phyloP scores from a whole-genome alignment of 2,113 vertebrate genomes.

The Mirounga angustirostris region DNA sequence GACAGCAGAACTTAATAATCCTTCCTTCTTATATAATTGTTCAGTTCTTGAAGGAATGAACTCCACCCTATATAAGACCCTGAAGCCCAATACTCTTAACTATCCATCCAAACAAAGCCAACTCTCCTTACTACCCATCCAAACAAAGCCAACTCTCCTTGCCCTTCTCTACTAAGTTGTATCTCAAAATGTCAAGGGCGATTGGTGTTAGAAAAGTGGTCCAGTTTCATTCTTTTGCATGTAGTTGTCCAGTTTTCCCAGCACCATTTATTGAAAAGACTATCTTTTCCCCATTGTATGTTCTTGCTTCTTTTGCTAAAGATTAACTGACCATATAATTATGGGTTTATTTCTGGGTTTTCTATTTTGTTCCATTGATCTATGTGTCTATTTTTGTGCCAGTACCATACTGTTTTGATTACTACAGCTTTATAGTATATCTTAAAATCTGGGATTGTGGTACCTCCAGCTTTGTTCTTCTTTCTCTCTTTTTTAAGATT shows the following conservation, averaged over 20 bases:
- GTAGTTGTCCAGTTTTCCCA: not conserved
- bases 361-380: not conserved
- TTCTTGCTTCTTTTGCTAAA: not conserved
- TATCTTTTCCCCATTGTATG: not conserved
- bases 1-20: not conserved
- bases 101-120: not conserved
- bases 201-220: not conserved
- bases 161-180: not conserved
- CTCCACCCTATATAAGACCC: not conserved
- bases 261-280: not conserved
- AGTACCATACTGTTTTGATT: not conserved
- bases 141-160: not conserved
- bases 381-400: not conserved
- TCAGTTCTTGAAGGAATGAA: not conserved
- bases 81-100: not conserved
- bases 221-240: not conserved
- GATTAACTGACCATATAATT: not conserved
- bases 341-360: not conserved
- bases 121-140: not conserved
- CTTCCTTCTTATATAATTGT: not conserved
- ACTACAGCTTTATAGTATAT: not conserved
- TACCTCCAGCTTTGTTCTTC: not conserved
- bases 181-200: not conserved
- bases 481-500: not conserved
- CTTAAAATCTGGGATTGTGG: not conserved